Evolutionary conservation across 2,888 invertebrate genomes (phyloP), one percentile per base, ranked within the genome.

Genomic region (Melieria picta): DNA sequence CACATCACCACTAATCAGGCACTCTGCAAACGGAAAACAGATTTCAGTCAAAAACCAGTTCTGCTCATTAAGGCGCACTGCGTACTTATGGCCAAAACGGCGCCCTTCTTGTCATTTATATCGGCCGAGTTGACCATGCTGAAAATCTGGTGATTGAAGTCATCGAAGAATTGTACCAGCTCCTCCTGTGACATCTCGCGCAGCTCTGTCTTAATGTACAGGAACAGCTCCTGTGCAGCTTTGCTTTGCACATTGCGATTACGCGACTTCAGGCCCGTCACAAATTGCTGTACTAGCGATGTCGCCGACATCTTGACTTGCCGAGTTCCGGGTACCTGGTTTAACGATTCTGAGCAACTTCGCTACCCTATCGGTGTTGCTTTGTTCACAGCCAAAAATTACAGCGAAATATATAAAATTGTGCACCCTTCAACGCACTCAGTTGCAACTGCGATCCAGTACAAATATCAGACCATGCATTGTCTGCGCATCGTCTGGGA

Each of bases 71-170:
- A 42, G 16, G 30, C 1, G 30, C 50, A 64, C 42, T 65, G 61
- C 67, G 48, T 81, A 94, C 94, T 92, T 81, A 98, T 98, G 7
- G 98, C 97, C 70, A 98, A 87, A 76, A 98, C 97, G 69, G 97
- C 98, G 72, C 98, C 98, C 88, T 97, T 98, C 83, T 95, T 96
- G 85, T 98, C 98, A 87, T 95, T 94, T 50, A 94, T 92, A 85
- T 98, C 97, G 61, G 93, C 91, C 79, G 96, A 95, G 11, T 95
- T 95, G 4, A 98, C 96, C 97, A 98, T 96, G 85, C 97, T 96
- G 85, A 95, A 96, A 77, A 98, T 97, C 83, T 96, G 95, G 83
- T 96, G 95, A 85, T 97, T 97, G 84, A 98, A 96, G 78, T 96
- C 95, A 84, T 98, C 98, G 86, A 98, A 93, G 85, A 98, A 98